Evolutionary conservation across 2,113 vertebrate species (phyloP).

Genomic region (Danio rerio): DNA sequence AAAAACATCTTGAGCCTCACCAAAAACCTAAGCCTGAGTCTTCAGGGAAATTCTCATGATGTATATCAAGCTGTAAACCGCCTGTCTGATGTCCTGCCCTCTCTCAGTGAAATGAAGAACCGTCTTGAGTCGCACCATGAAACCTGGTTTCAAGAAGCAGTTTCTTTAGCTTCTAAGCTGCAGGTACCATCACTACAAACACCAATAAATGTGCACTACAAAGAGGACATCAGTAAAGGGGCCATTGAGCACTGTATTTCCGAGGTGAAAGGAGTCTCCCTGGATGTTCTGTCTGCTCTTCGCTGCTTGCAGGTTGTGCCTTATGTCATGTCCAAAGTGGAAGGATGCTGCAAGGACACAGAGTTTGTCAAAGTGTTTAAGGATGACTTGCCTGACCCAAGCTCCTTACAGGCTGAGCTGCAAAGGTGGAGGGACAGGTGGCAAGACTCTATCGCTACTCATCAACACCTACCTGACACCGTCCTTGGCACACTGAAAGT

Average conservation of each 20-base stretch:
- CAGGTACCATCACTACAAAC: constrained; percentile 72
- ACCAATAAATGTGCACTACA: constrained; percentile 75
- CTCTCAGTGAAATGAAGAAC: constrained; percentile 65
- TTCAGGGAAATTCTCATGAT: constrained; percentile 77
- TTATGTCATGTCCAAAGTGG: constrained; percentile 79
- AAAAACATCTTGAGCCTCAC: constrained; percentile 70
- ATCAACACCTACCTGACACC: constrained; percentile 71
- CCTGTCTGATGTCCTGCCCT: constrained; percentile 66
- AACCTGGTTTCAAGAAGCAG: constrained; percentile 78
- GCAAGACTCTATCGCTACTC: constrained; percentile 67
- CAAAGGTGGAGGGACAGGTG: constrained; percentile 77
- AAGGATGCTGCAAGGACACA: constrained; percentile 71
- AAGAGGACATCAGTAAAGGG: constrained; percentile 69
- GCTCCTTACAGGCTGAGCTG: constrained; percentile 73
- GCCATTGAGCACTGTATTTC: constrained; percentile 70
- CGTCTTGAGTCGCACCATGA: constrained; percentile 73
- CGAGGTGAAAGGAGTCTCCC: constrained; percentile 74
- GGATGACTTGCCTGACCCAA: constrained; percentile 76
- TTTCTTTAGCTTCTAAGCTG: constrained; percentile 69
- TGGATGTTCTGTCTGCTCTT: constrained; percentile 73
- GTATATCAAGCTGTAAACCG: constrained; percentile 71
- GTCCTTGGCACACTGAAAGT: constrained; percentile 77
- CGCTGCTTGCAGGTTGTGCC: constrained; percentile 82
- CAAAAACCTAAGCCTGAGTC: constrained; percentile 70
- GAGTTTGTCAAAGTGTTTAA: constrained; percentile 72